Evolutionary conservation across 2,797 vertebrate genomes (phyloP).

Genomic region (Typhlichthys eigenmanni): DNA sequence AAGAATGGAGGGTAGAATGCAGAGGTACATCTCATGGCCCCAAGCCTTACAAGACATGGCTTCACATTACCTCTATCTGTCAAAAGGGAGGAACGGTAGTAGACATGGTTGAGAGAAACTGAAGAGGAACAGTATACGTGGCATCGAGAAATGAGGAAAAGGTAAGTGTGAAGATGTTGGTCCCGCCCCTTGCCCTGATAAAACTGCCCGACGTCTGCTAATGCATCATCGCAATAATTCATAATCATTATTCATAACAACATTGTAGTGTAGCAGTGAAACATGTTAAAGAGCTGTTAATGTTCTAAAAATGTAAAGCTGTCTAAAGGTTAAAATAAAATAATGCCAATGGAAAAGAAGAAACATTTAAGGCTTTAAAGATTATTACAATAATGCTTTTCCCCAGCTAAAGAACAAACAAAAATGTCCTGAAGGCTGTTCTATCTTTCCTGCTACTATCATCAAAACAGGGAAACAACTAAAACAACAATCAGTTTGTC

Average conservation of each 20-base stretch:
- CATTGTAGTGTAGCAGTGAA: slow-evolving; percentile 60
- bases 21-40: slow-evolving; percentile 36
- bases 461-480: slow-evolving; percentile 45
- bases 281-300: slow-evolving; percentile 61
- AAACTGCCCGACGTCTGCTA: slow-evolving; percentile 43
- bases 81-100: slow-evolving; percentile 28
- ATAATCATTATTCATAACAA: slow-evolving; percentile 20
- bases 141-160: slow-evolving; percentile 21
- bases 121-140: slow-evolving; percentile 23
- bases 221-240: slow-evolving; percentile 26
- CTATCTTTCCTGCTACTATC: slow-evolving; percentile 48
- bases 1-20: slow-evolving; percentile 37
- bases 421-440: slow-evolving; percentile 42
- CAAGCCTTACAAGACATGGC: slow-evolving; percentile 39
- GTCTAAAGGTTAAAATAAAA: slow-evolving; percentile 61
- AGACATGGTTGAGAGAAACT: slow-evolving; percentile 5
- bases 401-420: slow-evolving; percentile 56
- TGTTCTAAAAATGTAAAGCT: slow-evolving; percentile 59
- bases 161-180: slow-evolving; percentile 61
- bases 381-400: slow-evolving; percentile 68
- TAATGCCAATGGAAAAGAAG: slow-evolving; percentile 42
- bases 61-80: slow-evolving; percentile 16
- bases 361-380: slow-evolving; percentile 73
- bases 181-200: slow-evolving; percentile 65
- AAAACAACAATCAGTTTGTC: slow-evolving; percentile 71